Evolutionary conservation across 1,140 invertebrate genomes (phyloP).

Genomic region (Hylaeus anthracinus): DNA sequence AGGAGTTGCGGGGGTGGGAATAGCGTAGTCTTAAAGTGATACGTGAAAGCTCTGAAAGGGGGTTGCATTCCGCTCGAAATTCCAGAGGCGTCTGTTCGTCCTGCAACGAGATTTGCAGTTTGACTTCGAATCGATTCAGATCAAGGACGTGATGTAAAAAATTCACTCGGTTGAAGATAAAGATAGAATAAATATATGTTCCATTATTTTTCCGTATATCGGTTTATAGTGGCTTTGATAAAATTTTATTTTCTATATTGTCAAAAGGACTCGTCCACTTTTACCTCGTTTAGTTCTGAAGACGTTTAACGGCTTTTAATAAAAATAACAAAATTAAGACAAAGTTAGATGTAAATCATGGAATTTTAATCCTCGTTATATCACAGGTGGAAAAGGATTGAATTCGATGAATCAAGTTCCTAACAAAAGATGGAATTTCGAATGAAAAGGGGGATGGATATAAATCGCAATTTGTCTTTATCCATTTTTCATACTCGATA

Average conservation of each 20-base stretch:
- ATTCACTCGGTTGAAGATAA: too few species aligned
- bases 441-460: background rate
- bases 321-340: too few species aligned
- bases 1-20: background rate
- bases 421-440: background rate
- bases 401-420: background rate
- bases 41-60: background rate
- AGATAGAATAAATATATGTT: too few species aligned
- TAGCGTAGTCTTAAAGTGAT: background rate
- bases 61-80: background rate
- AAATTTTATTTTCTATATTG: background rate
- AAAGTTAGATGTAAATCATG: background rate
- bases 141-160: background rate
- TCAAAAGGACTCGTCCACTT: background rate
- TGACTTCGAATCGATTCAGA: background rate
- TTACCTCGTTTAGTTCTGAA: background rate
- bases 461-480: conserved; percentile 26
- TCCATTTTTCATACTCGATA: conserved; percentile 25
- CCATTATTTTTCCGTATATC: too few species aligned
- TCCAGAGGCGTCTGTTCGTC: background rate
- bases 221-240: too few species aligned
- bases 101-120: background rate
- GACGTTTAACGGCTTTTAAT: background rate
- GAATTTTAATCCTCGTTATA: background rate
- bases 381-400: background rate